A percentile compares a stretch with the other conserved stretches of the same genome.
Conservation (phyloP, 2,113 vertebrate genomes). For the Amphiprion percula region DNA sequence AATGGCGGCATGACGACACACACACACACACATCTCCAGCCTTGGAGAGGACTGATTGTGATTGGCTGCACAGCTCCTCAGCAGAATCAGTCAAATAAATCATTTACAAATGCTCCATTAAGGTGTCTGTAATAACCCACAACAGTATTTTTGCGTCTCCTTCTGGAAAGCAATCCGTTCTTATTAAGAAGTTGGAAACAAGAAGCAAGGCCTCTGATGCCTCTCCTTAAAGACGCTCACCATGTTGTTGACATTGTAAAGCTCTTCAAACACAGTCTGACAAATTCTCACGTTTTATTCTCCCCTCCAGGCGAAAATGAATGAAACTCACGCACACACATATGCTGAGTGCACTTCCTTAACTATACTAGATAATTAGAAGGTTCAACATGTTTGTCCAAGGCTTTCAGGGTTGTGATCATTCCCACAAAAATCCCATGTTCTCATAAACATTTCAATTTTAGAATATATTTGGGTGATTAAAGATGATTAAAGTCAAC, state of each 20-base stretch:
- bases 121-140: constrained; percentile 50
- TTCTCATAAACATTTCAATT: constrained; percentile 84
- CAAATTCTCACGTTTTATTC: constrained; percentile 66
- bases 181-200: constrained; percentile 53
- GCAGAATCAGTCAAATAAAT: constrained; percentile 65
- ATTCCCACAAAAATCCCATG: constrained; percentile 82
- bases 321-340: constrained; percentile 55
- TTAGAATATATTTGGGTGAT: constrained; percentile 85
- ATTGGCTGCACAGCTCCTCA: constrained; percentile 47
- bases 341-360: constrained; percentile 73
- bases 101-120: constrained; percentile 69
- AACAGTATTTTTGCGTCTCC: constrained; percentile 42
- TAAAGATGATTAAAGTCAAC: constrained; percentile 83
- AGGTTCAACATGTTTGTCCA: constrained; percentile 81
- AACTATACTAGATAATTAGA: constrained; percentile 81
- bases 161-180: constrained; percentile 33
- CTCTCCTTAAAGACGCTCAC: constrained; percentile 25
- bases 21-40: constrained; percentile 57
- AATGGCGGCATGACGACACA: constrained; percentile 69
- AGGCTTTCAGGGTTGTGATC: constrained; percentile 76
- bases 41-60: constrained; percentile 48
- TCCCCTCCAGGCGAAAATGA: constrained; percentile 56
- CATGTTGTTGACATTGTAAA: constrained; percentile 63
- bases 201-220: constrained; percentile 32
- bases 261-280: constrained; percentile 45